These are phyloP conservation scores for Elanus axillaris DNA, from an alignment of 2,113 vertebrate species.

Conservation along the genomic window DNA sequence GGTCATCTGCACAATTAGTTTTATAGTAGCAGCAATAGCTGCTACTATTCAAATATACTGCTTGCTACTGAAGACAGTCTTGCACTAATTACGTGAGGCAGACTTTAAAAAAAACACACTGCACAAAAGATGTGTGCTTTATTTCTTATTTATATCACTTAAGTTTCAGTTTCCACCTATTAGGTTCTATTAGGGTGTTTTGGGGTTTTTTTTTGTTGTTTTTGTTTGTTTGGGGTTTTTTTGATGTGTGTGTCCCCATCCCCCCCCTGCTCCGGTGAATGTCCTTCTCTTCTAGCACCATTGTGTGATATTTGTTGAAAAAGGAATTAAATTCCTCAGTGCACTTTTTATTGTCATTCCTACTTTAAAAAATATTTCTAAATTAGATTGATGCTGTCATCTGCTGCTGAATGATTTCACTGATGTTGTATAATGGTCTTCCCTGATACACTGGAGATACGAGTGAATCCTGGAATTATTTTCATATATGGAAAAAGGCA, in stretches of 20 bases:
- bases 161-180: not conserved
- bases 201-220: too few relatives aligned
- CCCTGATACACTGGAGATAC: not conserved
- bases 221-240: not conserved
- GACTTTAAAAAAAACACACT: not conserved
- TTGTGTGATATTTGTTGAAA: not conserved
- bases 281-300: not conserved
- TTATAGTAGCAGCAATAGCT: not conserved
- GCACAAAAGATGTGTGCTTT: not conserved
- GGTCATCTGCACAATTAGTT: not conserved
- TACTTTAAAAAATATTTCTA: not conserved
- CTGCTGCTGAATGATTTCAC: not conserved
- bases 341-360: not conserved
- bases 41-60: not conserved
- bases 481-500: not conserved
- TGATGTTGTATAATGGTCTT: not conserved
- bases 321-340: not conserved
- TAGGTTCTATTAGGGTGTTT: not conserved
- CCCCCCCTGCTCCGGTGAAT: too few relatives aligned
- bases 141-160: not conserved
- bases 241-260: too few relatives aligned
- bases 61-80: not conserved
- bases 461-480: not conserved
- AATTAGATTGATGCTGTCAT: not conserved
- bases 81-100: not conserved